Base-by-base conservation (phyloP, 2,888 invertebrate genomes). In the Mimumesa dahlbomi region DNA sequence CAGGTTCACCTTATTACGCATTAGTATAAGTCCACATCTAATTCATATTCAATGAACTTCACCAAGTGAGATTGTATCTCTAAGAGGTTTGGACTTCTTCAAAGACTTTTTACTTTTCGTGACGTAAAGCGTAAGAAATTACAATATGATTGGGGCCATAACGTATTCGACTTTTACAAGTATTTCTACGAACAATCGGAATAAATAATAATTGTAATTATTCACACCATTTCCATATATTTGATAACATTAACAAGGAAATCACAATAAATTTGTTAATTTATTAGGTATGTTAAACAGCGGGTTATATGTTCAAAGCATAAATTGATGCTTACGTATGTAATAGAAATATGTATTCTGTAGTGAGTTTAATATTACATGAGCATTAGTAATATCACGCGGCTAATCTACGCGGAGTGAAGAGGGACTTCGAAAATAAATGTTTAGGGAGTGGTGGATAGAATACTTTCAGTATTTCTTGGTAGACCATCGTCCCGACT, bases 321-420 rank as follows among this genome's bases (percentile, higher is more conserved):
- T 18, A 16, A 40, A 40, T 14, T 14, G 9, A 16, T 40, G 11
- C 5, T 40, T 40, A 14, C 9, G 14, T 5, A 9, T 16, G 16
- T 16, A 16, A 40, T 5, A 38, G 38, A 38, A 11, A 14, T 38
- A 16, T 14, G 2, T 38, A 38, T 11, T 22, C 21, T 21, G 21
- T 21, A 57, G 43, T n/a, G 34, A 31, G 45, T 74, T 83, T 63
- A 81, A 84, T 84, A 84, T 84, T 84, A 48, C 77, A 84, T 84
- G 80, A 83, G 81, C 46, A 75, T 65, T 68, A 81, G 82, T 80
- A 77, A 79, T 79, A 83, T 77, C 65, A 29, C 49, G 45, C 65
- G 64, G 70, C 40, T 59, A 54, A 62, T 62, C 63, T 54, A 74
- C 73, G 72, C 50, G 61, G 64, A 66, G 70, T 31, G 52, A 77